Base-by-base conservation (phyloP, 2,888 invertebrate species). In the Dryadula phaetusa region DNA sequence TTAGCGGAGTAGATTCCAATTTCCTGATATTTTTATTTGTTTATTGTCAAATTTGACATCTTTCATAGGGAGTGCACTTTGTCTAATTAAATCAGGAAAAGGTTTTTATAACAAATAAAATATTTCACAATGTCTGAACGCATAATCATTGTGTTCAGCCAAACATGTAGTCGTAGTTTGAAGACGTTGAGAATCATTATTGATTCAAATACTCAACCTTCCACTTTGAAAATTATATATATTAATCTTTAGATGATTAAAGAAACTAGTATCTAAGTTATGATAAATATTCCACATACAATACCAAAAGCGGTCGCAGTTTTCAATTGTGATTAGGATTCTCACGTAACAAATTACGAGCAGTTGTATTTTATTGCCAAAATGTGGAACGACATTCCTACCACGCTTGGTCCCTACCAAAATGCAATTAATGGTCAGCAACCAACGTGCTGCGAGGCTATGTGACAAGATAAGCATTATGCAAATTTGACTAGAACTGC, bases 391-490 rank as follows among this genome's bases (percentile, higher is more conserved):
- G 79, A 80, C 82, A 82, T 74, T 71, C 80, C 81, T 79, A 76
- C 71, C 82, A 77, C 80, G 80, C 76, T 78, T 81, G 83, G 70
- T 69, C 56, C 69, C 84, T 81, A 80, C 80, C 79, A 76, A 84
- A 88, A 88, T 85, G 87, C 87, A 88, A 88, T 88, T 88, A 86
- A 86, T 85, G 83, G 87, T 82, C 81, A 78, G 80, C 82, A 81
- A 79, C 82, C 82, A 79, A 81, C 81, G 82, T 81, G 79, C 81
- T 79, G 75, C 77, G 74, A 81, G 82, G 81, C 82, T 84, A 82
- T 85, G 84, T 86, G 84, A 85, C 87, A 86, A 85, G 84, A 86
- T 88, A 87, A 85, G 84, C 86, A 84, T 85, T 86, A 85, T 86
- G 86, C 83, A 88, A 85, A 88, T 87, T 82, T 77, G 76, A 80